Percentiles rank a stretch among this genome's conserved stretches.
Evolutionary conservation across 2,113 vertebrate species (phyloP).

Genomic region (Toxotes chatareus): DNA sequence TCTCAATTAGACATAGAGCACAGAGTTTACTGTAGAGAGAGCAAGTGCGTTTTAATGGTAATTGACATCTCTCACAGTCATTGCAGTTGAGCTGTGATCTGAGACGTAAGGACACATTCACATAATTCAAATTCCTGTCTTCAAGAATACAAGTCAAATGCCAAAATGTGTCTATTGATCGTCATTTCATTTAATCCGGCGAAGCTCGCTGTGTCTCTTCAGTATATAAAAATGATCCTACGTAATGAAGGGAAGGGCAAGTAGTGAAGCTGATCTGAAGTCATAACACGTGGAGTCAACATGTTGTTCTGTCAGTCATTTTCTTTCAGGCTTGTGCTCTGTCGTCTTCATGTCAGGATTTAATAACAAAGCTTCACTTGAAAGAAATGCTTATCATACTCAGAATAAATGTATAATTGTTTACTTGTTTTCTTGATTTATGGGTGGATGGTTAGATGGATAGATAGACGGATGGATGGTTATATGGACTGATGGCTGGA

Average conservation of each 20-base stretch:
- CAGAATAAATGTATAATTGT: constrained; percentile 18
- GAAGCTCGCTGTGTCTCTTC: background rate
- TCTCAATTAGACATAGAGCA: constrained; percentile 50
- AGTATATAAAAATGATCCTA: background rate
- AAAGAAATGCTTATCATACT: constrained; percentile 38
- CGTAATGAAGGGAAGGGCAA: constrained; percentile 15
- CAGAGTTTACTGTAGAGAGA: constrained; percentile 3
- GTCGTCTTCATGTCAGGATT: constrained; percentile 40
- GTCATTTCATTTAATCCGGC: constrained; percentile 1
- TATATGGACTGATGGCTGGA: constrained; percentile 2
- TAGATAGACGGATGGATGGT: constrained; percentile 6
- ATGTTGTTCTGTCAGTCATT: constrained; percentile 33
- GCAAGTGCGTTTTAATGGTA: constrained; percentile 29
- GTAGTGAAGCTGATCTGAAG: constrained; percentile 29
- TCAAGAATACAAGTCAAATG: constrained; percentile 28
- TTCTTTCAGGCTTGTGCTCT: constrained; percentile 22
- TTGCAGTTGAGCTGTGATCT: constrained; percentile 12
- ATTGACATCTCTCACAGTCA: constrained; percentile 6
- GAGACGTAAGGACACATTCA: constrained; percentile 20
- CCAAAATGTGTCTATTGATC: background rate
- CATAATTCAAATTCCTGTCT: constrained; percentile 9
- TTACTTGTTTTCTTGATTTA: constrained; percentile 40
- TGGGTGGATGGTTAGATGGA: constrained; percentile 8
- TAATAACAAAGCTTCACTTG: constrained; percentile 51
- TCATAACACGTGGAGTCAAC: constrained; percentile 6